Evolutionary conservation across 1,140 invertebrate species (phyloP).

Genomic region (Paramacrobiotus metropolitanus): DNA sequence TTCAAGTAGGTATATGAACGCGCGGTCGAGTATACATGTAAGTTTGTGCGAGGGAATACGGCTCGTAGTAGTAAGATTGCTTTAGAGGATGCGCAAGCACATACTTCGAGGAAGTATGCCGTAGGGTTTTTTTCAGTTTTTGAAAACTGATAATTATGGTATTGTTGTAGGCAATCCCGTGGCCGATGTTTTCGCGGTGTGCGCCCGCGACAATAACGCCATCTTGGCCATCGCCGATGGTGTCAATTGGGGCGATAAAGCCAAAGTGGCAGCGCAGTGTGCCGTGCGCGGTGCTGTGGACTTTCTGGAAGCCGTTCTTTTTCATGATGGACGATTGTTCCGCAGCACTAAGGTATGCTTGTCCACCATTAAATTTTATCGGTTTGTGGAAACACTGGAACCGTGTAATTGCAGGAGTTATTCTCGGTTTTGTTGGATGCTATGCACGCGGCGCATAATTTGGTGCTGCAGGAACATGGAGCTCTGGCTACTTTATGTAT

Average conservation of each 20-base stretch:
- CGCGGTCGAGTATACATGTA: too few species aligned
- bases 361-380: too few species aligned
- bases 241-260: constrained; percentile 78
- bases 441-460: constrained; percentile 60
- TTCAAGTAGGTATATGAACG: too few species aligned
- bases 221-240: constrained; percentile 67
- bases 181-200: constrained; percentile 65
- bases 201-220: constrained; percentile 48
- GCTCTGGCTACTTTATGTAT: constrained; percentile 63
- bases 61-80: neutral
- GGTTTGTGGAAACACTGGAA: too few species aligned
- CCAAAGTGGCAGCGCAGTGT: constrained; percentile 58
- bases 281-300: constrained; percentile 65
- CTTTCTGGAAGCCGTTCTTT: constrained; percentile 50
- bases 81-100: constrained; percentile 6
- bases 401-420: constrained; percentile 33
- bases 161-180: constrained; percentile 45
- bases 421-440: constrained; percentile 53
- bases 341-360: constrained; percentile 24
- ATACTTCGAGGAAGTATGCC: too few species aligned
- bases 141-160: too few species aligned
- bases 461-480: constrained; percentile 61
- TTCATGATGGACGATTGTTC: constrained; percentile 18
- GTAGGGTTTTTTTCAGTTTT: too few species aligned
- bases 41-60: too few species aligned